phyloP scores from a whole-genome alignment of 2,888 invertebrate species.

The Clivina fossor region DNA sequence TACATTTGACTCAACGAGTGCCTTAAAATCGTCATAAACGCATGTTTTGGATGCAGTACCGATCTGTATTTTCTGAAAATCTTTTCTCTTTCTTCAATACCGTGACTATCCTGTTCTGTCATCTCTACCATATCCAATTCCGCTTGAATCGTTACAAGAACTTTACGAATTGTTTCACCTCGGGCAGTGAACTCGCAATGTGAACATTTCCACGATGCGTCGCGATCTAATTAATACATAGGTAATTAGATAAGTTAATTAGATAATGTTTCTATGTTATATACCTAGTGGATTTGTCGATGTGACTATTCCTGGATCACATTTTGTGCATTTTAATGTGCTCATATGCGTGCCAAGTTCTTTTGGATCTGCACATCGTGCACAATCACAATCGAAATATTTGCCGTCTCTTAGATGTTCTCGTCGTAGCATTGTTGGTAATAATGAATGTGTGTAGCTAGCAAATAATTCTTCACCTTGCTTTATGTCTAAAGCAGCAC shows the following conservation, averaged over 20 bases:
- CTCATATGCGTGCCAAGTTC: constrained; percentile 80
- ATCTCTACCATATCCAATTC: constrained; percentile 68
- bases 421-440: constrained; percentile 71
- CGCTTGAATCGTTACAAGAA: constrained; percentile 64
- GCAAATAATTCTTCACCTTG: constrained; percentile 67
- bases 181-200: constrained; percentile 67
- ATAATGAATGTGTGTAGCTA: constrained; percentile 75
- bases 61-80: constrained; percentile 64
- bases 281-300: constrained; percentile 68
- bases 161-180: constrained; percentile 62
- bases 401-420: constrained; percentile 72
- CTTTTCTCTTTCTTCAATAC: constrained; percentile 67
- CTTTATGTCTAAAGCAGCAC: constrained; percentile 67
- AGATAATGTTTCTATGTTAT: constrained; percentile 33
- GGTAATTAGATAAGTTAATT: background rate
- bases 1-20: constrained; percentile 76
- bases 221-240: constrained; percentile 54
- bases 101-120: constrained; percentile 58
- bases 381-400: constrained; percentile 76
- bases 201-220: constrained; percentile 67
- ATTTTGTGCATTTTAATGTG: constrained; percentile 76
- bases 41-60: constrained; percentile 76
- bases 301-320: constrained; percentile 69
- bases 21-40: constrained; percentile 66
- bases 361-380: constrained; percentile 75